Evolutionary conservation across 2,797 vertebrate genomes (phyloP).

Genomic region (Coregonus suidteri): DNA sequence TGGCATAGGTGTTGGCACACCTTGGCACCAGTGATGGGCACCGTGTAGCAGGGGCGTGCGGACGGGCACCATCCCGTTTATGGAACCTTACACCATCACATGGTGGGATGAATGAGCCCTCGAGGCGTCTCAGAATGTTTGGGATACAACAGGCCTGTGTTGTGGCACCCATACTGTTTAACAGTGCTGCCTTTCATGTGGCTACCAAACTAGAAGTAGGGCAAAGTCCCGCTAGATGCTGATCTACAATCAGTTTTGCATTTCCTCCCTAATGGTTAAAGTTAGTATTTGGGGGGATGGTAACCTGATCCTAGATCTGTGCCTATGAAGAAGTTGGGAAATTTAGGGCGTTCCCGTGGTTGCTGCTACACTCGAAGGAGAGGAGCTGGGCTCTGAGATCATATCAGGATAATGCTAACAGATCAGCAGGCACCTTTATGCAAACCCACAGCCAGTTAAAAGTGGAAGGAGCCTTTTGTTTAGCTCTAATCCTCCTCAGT

Average conservation of each 20-base stretch:
- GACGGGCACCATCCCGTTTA: background rate
- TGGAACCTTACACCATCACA: background rate
- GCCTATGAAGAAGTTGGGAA: background rate
- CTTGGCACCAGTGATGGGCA: background rate
- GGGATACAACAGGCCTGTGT: background rate
- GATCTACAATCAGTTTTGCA: background rate
- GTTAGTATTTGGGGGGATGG: background rate
- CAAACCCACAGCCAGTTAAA: constrained; percentile 4
- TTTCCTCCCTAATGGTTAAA: background rate
- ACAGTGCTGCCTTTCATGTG: background rate
- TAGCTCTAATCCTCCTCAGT: background rate
- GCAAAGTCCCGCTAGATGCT: background rate
- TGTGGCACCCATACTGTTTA: background rate
- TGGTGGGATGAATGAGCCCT: background rate
- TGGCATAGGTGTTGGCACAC: constrained; percentile 4
- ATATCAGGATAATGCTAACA: background rate
- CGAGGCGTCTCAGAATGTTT: background rate
- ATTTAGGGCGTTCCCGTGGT: background rate
- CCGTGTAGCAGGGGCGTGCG: background rate
- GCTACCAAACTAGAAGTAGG: background rate
- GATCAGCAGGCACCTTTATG: background rate
- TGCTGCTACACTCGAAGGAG: constrained; percentile 5
- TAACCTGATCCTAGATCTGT: background rate
- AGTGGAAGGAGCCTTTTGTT: background rate
- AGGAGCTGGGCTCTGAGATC: background rate